Evolutionary conservation across 2,113 vertebrate genomes (phyloP), one percentile per base, ranked within the genome.

Genomic region (Ptilonorhynchus violaceus): DNA sequence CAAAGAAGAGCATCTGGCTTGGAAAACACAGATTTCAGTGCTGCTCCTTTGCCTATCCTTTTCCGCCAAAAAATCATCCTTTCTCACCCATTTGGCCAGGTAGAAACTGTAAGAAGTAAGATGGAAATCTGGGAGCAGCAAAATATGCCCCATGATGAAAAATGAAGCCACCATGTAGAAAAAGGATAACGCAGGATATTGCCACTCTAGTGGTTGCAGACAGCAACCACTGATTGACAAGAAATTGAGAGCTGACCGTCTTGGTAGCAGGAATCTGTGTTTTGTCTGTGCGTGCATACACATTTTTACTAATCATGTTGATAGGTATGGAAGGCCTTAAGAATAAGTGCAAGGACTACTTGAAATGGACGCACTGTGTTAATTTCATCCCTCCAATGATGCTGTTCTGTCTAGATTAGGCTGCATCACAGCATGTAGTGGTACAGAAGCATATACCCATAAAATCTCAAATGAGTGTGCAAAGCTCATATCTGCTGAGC

Each of bases 61-160:
- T 46, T 14, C 4, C 8, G 10, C 8, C 1, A 0, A 3, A 27
- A 75, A 35, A 21, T 14, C 6, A n/a, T 37, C 12, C 20, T 58
- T 83, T 68, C n/a, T 63, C n/a, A 58, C 17, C 9, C 20, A 37
- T 30, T n/a, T 56, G 14, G 11, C n/a, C 33, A 56, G 47, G 73
- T 1, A 58, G 42, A 52, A 82, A 67, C n/a, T 37, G 12, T 37
- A 21, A 86, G 16, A 35, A 79, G 9, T 41, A n/a, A 78, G 6
- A 35, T 2, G 7, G 19, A 81, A 74, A 85, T 53, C 21, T 58
- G 13, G 20, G 46, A 89, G 37, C 15, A 85, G 42, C 5, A 78
- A 72, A 64, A 39, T n/a, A 70, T 6, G 10, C 3, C 7, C 9
- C 9, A 70, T 12, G 6, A 60, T 64, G 2, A 15, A 68, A 89